Conservation (phyloP, 2,888 invertebrate genomes). For the Physocephala rufipes region DNA sequence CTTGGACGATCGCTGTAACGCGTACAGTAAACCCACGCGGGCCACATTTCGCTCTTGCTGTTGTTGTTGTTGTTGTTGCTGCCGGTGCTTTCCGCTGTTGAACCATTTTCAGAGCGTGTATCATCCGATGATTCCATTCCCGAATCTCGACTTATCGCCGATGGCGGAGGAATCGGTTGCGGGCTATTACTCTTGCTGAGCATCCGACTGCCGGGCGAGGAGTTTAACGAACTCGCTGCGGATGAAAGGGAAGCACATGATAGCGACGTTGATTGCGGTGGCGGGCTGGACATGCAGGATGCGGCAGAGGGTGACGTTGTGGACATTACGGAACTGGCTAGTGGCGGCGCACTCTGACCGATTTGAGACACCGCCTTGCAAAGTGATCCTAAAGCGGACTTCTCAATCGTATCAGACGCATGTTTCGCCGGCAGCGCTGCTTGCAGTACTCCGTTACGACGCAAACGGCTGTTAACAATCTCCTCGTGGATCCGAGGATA, state of each 20-base stretch:
- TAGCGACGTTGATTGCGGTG: conserved; percentile 45
- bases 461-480: conserved; percentile 62
- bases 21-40: conserved; percentile 99
- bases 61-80: no score
- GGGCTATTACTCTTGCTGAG: conserved; percentile 55
- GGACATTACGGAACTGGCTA: conserved; percentile 41
- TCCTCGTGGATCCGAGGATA: conserved; percentile 66
- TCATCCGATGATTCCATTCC: conserved; percentile 67
- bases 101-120: conserved; percentile 64
- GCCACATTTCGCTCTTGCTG: conserved; percentile 74
- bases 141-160: conserved; percentile 64
- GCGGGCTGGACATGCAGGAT: conserved; percentile 48
- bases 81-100: conserved; percentile 63
- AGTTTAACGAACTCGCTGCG: conserved; percentile 52
- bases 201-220: conserved; percentile 56
- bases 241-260: conserved; percentile 48
- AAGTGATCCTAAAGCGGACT: conserved; percentile 74
- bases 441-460: conserved; percentile 54
- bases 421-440: conserved; percentile 30
- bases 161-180: conserved; percentile 63
- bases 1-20: conserved; percentile 91
- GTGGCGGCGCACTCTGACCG: conserved; percentile 64
- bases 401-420: conserved; percentile 47
- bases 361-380: conserved; percentile 77
- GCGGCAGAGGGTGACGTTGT: conserved; percentile 52